Evolutionary conservation across 2,113 vertebrate genomes (phyloP).

Genomic region (Engystomops pustulosus): DNA sequence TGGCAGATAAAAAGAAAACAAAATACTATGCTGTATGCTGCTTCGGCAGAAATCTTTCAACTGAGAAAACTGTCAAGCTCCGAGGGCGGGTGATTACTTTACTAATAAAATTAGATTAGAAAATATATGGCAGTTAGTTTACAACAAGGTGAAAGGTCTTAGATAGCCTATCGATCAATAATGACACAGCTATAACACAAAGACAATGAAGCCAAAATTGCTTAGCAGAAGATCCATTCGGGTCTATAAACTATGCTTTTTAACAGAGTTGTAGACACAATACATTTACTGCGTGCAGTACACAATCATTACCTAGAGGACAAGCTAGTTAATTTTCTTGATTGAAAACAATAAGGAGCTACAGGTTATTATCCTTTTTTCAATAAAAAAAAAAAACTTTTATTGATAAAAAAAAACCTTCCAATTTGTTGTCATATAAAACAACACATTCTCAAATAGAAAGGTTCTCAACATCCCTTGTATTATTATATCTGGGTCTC

Average conservation of each 20-base stretch:
- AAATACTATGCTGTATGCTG: slow-evolving; percentile 36
- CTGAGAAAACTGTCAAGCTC: slow-evolving; percentile 45
- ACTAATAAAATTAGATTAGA: slow-evolving; percentile 55
- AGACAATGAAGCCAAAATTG: slow-evolving; percentile 42
- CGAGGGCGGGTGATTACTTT: slow-evolving; percentile 32
- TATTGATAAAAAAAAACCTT: not conserved
- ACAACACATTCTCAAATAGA: not conserved
- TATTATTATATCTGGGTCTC: not conserved
- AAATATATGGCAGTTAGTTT: slow-evolving; percentile 48
- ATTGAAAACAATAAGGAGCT: slow-evolving; percentile 14
- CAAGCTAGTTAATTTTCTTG: not conserved
- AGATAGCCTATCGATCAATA: slow-evolving; percentile 46
- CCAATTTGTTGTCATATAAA: not conserved
- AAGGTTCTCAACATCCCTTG: not conserved
- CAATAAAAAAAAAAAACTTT: not conserved
- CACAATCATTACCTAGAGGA: slow-evolving; percentile 6
- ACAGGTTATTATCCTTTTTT: not conserved
- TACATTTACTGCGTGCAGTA: not conserved
- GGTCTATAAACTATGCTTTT: slow-evolving; percentile 20
- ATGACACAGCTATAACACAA: slow-evolving; percentile 47
- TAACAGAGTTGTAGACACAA: slow-evolving; percentile 14
- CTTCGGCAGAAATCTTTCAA: slow-evolving; percentile 47
- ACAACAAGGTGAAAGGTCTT: slow-evolving; percentile 43
- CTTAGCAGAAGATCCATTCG: slow-evolving; percentile 38
- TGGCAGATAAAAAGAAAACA: slow-evolving; percentile 54